Base-by-base conservation (phyloP, 2,797 vertebrate species). In the Melanotaenia pygmaea region DNA sequence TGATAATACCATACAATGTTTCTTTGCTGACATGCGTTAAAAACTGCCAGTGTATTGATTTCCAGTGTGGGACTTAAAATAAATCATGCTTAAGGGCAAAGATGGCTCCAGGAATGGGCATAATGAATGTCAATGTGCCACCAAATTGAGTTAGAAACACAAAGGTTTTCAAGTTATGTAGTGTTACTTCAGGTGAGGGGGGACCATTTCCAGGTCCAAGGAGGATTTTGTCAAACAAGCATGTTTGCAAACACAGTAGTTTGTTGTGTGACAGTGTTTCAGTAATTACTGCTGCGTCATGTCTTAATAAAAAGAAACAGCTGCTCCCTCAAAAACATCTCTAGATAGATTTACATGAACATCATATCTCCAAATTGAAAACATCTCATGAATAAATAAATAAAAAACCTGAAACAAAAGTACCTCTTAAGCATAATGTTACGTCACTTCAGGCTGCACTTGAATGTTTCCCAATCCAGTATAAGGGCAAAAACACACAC, bases 231-330 rank as follows among this genome's bases (percentile, higher is more conserved):
- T 59, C 51, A 59, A 34, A 13, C 38, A 63, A 30, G 16, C 14
- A 70, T 57, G 11, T 26, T 1, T 38, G 10, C 18, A 2, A n/a
- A 20, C n/a, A 37, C 9, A 50, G 24, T 12, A 40, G 26, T 2
- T 40, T 20, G 5, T 20, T 20, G 1, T 20, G 13, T 59, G 14
- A 59, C 45, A 56, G 28, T 30, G 24, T 61, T 58, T 59, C 13
- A 38, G 22, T 50, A 16, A 38, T 53, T 58, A 43, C 8, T 40
- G 16, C 30, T 1, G 11, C 37, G 34, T 35, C 37, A 12, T 38
- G 11, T 38, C 10, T 38, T 38, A 38, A 10, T 38, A 10, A 50
- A 67, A 51, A 62, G n/a, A 72, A 84, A 72, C 1, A 8, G 13
- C 38, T 59, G 5, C n/a, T 4, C 56, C 63, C 11, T 50, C 20